A percentile compares a stretch with the other conserved stretches of the same genome.
Evolutionary conservation across 1,140 invertebrate species (phyloP).

Genomic region (Physella acuta): DNA sequence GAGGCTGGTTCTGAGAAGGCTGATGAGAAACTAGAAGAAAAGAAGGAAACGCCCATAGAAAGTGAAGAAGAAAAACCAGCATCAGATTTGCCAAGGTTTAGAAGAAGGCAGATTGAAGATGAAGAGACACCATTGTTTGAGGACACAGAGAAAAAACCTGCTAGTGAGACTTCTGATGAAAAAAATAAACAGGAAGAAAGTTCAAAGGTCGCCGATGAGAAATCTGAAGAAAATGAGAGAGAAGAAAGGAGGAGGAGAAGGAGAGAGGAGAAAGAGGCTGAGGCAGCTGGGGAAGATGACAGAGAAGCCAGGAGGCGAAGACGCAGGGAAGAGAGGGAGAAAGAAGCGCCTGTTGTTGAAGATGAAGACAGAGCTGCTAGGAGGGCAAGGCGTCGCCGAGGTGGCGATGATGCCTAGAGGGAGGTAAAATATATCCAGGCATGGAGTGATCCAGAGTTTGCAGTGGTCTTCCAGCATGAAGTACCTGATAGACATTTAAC

Average conservation of each 20-base stretch:
- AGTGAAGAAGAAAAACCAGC: conserved; percentile 15
- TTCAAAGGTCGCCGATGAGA: conserved; percentile 19
- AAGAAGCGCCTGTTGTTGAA: conserved; percentile 19
- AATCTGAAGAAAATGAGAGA: conserved; percentile 19
- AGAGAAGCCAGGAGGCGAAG: conserved; percentile 17
- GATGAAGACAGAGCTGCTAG: conserved; percentile 21
- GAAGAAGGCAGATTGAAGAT: conserved; percentile 12
- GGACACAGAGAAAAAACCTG: conserved; percentile 10
- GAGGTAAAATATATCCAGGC: conserved; percentile 16
- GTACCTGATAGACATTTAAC: too few relatives aligned
- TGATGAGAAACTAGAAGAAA: conserved; percentile 4
- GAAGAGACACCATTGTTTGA: conserved; percentile 17
- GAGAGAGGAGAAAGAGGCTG: too few relatives aligned
- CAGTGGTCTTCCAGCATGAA: background rate
- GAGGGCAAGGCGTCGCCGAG: conserved; percentile 15
- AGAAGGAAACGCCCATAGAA: conserved; percentile 17
- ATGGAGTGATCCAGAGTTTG: background rate
- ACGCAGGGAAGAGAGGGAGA: conserved; percentile 26
- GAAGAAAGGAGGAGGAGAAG: conserved; percentile 16
- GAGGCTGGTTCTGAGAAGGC: conserved; percentile 17
- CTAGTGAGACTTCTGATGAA: too few relatives aligned
- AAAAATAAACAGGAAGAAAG: conserved; percentile 21
- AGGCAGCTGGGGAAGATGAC: conserved; percentile 24
- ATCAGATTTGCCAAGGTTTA: background rate
- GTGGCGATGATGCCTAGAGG: conserved; percentile 14